These are phyloP conservation scores for Dipodomys merriami DNA, from an alignment of 2,113 vertebrate species.

Conservation along the genomic window DNA sequence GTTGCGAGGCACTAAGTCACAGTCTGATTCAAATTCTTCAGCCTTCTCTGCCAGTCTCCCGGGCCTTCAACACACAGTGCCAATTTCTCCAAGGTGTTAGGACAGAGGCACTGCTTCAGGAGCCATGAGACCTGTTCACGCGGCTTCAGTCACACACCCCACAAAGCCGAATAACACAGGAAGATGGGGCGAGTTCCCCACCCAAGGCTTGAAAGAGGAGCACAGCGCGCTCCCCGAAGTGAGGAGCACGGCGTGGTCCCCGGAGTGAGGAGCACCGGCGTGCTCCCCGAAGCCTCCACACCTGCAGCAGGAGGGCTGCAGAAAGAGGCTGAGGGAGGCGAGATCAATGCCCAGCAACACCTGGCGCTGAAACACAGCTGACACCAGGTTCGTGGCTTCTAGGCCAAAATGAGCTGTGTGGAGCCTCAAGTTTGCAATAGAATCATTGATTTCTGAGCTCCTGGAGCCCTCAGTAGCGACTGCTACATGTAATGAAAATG, in stretches of 20 bases:
- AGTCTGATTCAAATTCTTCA: too few species aligned
- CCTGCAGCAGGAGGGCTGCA: background rate
- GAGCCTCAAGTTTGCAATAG: too few species aligned
- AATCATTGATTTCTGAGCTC: background rate
- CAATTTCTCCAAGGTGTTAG: background rate
- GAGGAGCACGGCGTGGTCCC: too few species aligned
- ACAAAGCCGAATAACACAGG: background rate
- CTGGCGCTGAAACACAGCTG: too few species aligned
- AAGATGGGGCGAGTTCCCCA: accelerated
- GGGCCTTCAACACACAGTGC: background rate
- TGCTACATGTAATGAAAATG: background rate
- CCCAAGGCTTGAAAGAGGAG: too few species aligned
- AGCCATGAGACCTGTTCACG: too few species aligned
- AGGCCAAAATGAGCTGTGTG: background rate
- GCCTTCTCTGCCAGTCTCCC: background rate
- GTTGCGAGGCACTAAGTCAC: too few species aligned
- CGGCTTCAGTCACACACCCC: too few species aligned
- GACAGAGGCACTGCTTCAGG: accelerated
- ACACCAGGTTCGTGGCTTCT: accelerated
- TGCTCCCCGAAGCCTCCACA: too few species aligned
- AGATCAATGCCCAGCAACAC: background rate
- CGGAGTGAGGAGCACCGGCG: too few species aligned
- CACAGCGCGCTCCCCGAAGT: too few species aligned
- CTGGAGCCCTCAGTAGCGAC: background rate
- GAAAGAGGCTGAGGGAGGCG: background rate